Conservation (phyloP, 2,888 invertebrate species). For the Microctonus hyperodae region DNA sequence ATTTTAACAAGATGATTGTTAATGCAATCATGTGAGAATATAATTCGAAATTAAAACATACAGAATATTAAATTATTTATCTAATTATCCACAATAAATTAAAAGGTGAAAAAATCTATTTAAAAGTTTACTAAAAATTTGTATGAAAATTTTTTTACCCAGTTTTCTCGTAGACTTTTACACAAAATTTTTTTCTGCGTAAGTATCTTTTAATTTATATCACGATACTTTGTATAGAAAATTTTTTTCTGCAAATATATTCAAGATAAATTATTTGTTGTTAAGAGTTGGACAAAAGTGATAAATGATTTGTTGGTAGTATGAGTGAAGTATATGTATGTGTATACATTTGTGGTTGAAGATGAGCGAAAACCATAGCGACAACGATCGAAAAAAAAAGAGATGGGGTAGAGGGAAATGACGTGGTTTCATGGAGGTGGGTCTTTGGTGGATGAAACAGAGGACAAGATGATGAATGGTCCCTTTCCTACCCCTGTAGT, state of each 20-base stretch:
- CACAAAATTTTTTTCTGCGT: too few relatives aligned
- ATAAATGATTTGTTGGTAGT: constrained; percentile 26
- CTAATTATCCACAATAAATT: too few relatives aligned
- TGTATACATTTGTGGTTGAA: constrained; percentile 4
- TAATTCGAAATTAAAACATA: neutral
- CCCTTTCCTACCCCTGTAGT: constrained; percentile 48
- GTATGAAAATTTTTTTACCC: too few relatives aligned
- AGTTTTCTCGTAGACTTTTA: too few relatives aligned
- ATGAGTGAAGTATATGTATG: neutral
- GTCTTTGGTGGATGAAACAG: constrained; percentile 43
- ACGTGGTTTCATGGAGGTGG: constrained; percentile 43
- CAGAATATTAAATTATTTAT: too few relatives aligned
- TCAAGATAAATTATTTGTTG: constrained; percentile 8
- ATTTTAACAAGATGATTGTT: constrained; percentile 11
- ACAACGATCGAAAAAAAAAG: constrained; percentile 24
- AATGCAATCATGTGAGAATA: neutral
- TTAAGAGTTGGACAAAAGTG: constrained; percentile 11
- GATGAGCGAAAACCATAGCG: constrained; percentile 25
- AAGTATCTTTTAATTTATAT: neutral
- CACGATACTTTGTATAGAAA: neutral
- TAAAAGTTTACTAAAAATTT: too few relatives aligned
- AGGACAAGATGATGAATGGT: constrained; percentile 62
- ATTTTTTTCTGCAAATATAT: neutral
- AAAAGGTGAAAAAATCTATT: too few relatives aligned
- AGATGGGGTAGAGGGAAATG: constrained; percentile 31